Percentiles rank a stretch among this genome's conserved stretches.
phyloP scores from a whole-genome alignment of 2,888 invertebrate genomes.

The Lasioglossum marginatum region DNA sequence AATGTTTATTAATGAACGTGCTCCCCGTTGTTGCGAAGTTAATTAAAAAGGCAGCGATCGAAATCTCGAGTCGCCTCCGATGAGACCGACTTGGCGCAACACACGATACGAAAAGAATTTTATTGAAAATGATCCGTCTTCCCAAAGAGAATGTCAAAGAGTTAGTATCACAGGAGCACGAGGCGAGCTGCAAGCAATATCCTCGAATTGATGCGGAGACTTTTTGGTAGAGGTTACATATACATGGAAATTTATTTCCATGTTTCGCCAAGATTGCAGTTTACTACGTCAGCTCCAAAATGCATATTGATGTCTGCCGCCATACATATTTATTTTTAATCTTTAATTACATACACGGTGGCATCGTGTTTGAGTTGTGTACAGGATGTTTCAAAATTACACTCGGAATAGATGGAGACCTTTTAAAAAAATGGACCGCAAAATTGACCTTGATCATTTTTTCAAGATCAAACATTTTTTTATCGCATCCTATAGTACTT shows the following conservation, averaged over 20 bases:
- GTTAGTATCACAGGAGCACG: neutral
- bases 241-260: neutral
- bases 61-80: neutral
- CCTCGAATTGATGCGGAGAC: neutral
- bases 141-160: constrained; percentile 4
- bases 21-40: constrained; percentile 20
- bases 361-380: neutral
- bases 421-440: too few species aligned
- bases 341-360: neutral
- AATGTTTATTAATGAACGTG: constrained; percentile 45
- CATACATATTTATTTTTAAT: neutral
- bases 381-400: too few species aligned
- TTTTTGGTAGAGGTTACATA: neutral
- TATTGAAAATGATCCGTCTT: neutral
- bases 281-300: neutral
- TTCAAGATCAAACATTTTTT: too few species aligned
- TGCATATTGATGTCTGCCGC: neutral
- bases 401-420: too few species aligned
- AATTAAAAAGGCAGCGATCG: constrained; percentile 41
- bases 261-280: neutral
- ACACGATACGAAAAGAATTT: neutral
- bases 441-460: too few species aligned
- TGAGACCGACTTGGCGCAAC: constrained; percentile 20
- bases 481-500: too few species aligned
- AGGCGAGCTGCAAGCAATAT: constrained; percentile 19